A percentile compares a stretch with the other conserved stretches of the same genome.
Conservation (phyloP, 37 sponge, comb jelly and placozoan species). For the Hormiphora californensis region DNA sequence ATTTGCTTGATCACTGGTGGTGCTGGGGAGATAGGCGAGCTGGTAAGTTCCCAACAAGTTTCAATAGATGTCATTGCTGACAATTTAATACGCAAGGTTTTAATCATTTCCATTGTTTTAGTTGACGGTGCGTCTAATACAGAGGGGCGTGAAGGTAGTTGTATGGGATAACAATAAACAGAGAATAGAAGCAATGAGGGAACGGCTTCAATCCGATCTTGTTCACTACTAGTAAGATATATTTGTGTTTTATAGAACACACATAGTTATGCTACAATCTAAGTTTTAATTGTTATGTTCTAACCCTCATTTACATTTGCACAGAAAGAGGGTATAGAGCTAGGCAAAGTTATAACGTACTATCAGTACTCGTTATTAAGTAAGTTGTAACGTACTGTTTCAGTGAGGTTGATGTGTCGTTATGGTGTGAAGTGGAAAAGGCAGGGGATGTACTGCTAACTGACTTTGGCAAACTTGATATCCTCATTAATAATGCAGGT, state of each 20-base stretch:
- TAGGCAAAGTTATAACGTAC: too few relatives aligned
- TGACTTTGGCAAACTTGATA: neutral
- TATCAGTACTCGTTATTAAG: too few relatives aligned
- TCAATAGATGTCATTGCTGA: neutral
- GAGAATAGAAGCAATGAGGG: neutral
- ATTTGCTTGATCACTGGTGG: slow-evolving; percentile 33
- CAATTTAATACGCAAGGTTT: neutral
- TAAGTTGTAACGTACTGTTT: too few relatives aligned
- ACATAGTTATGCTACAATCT: neutral
- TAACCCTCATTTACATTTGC: too few relatives aligned
- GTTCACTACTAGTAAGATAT: neutral
- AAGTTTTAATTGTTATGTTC: too few relatives aligned
- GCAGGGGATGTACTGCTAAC: neutral
- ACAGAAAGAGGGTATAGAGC: too few relatives aligned
- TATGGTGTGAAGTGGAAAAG: neutral
- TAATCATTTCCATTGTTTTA: neutral
- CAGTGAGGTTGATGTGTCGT: slow-evolving; percentile 32
- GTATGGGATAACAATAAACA: neutral
- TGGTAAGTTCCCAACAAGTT: neutral
- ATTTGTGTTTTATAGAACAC: neutral
- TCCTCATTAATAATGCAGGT: slow-evolving; percentile 50
- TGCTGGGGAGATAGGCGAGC: slow-evolving; percentile 31
- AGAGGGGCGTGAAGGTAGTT: neutral
- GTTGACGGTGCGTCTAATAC: neutral
- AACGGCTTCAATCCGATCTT: neutral